Evolutionary conservation across 2,113 vertebrate genomes (phyloP).

Genomic region (Geococcyx californianus): DNA sequence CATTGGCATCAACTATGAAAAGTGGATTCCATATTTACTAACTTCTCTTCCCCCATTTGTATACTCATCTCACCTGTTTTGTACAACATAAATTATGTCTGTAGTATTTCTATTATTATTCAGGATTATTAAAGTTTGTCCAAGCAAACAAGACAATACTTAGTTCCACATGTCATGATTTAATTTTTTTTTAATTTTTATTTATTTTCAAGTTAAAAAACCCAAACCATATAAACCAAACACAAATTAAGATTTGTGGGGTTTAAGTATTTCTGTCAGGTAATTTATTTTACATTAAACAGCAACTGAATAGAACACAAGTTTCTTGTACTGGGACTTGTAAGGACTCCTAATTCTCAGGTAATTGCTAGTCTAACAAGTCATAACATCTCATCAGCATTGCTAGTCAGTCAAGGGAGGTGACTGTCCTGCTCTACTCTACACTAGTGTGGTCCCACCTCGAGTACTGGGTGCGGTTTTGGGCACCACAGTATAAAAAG

Average conservation of each 20-base stretch:
- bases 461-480: no score
- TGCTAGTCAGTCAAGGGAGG: no score
- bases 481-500: no score
- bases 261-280: not conserved
- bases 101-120: not conserved
- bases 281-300: not conserved
- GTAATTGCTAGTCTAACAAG: not conserved
- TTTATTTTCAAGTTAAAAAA: not conserved
- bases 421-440: no score
- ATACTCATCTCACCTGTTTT: not conserved
- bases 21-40: not conserved
- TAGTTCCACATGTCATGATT: not conserved
- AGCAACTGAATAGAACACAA: not conserved
- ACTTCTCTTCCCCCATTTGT: not conserved
- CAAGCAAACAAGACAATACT: accelerated
- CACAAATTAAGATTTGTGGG: not conserved
- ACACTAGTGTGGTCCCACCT: no score
- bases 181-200: not conserved
- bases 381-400: not conserved
- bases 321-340: no score
- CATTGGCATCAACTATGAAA: not conserved
- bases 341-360: not conserved
- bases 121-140: not conserved
- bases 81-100: not conserved
- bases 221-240: not conserved